Percentiles rank a stretch among this genome's conserved stretches.
Evolutionary conservation across 35 echinoderm and acorn worm genomes (phyloP).

Genomic region (Nesometra sesokonis): DNA sequence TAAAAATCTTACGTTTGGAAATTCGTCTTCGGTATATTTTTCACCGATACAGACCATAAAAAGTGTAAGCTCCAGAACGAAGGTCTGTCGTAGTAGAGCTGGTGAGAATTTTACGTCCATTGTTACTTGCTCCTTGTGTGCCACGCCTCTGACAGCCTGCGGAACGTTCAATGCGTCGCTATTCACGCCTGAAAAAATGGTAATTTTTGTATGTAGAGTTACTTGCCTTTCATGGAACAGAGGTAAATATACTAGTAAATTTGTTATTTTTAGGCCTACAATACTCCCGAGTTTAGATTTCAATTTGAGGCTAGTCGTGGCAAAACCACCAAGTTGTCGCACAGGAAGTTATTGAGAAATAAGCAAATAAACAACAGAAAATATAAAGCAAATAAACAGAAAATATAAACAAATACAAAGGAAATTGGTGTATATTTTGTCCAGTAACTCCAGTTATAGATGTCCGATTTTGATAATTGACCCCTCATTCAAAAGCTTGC

Average conservation of each 20-base stretch:
- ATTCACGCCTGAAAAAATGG: slow-evolving; percentile 32
- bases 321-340: too few relatives aligned
- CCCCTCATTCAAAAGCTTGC: too few relatives aligned
- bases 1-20: slow-evolving; percentile 24
- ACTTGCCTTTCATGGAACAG: background rate
- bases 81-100: slow-evolving; percentile 40
- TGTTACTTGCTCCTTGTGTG: slow-evolving; percentile 58
- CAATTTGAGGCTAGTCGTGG: too few relatives aligned
- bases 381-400: too few relatives aligned
- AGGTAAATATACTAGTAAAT: background rate
- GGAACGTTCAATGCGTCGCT: slow-evolving; percentile 36
- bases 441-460: too few relatives aligned
- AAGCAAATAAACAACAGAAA: too few relatives aligned
- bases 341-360: too few relatives aligned
- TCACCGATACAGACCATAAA: slow-evolving; percentile 79
- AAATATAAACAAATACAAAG: too few relatives aligned
- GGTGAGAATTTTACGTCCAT: slow-evolving; percentile 74
- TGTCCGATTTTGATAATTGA: too few relatives aligned
- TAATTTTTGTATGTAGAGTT: background rate
- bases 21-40: slow-evolving; percentile 31
- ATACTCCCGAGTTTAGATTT: too few relatives aligned
- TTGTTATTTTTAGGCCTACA: too few relatives aligned
- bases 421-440: too few relatives aligned
- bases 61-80: slow-evolving; percentile 18
- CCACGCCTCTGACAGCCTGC: slow-evolving; percentile 35